These are phyloP conservation scores for Zaprionus vittiger DNA, from an alignment of 1,140 invertebrate genomes.

Conservation along the genomic window DNA sequence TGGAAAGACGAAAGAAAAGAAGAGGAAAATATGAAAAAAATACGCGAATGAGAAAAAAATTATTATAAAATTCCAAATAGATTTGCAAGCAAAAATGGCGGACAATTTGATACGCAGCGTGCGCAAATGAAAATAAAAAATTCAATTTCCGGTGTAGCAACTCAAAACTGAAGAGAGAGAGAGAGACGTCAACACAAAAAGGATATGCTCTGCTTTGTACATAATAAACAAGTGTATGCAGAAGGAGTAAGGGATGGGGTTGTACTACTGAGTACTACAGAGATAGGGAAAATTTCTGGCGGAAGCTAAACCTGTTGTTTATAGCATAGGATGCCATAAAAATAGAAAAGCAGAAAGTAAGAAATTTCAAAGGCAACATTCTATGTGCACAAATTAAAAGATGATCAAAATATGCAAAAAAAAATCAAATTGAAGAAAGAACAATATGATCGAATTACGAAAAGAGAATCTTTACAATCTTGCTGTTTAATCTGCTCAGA, in stretches of 20 bases:
- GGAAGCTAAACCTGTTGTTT: not conserved
- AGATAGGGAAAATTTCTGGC: not conserved
- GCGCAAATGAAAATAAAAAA: constrained; percentile 52
- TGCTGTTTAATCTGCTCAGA: no score
- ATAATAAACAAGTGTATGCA: constrained; percentile 16
- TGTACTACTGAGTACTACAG: not conserved
- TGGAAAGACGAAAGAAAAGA: constrained; percentile 53
- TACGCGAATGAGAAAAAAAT: not conserved
- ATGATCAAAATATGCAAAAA: no score
- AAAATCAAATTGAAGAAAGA: no score
- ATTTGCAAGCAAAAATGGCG: not conserved
- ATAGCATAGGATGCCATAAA: not conserved
- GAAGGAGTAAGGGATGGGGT: not conserved
- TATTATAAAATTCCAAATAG: constrained; percentile 18
- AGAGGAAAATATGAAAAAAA: not conserved
- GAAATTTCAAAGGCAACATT: no score
- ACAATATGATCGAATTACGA: no score
- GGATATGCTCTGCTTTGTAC: constrained; percentile 25
- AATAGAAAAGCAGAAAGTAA: not conserved
- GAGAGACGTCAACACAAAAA: not conserved
- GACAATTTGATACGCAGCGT: constrained; percentile 12
- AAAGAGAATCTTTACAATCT: no score
- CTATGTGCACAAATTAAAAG: not conserved
- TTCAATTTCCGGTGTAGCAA: constrained; percentile 64
- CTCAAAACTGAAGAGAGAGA: constrained; percentile 31